Conservation (phyloP, 2,113 vertebrate species). For the Eudyptes chrysolophus region DNA sequence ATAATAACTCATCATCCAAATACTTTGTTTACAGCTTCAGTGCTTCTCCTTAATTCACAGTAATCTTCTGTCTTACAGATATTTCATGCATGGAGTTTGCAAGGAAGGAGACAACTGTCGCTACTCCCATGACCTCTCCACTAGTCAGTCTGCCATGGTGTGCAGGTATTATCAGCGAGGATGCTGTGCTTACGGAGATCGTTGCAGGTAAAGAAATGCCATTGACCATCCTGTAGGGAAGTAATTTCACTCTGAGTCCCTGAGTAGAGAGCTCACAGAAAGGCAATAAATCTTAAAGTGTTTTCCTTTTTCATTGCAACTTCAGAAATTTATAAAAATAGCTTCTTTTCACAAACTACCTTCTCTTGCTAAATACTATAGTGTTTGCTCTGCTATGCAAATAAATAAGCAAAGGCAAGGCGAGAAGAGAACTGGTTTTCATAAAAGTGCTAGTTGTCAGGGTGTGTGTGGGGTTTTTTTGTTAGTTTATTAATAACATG, state of each 20-base stretch:
- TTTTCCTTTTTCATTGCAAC: background rate
- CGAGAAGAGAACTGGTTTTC: background rate
- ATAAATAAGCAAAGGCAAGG: background rate
- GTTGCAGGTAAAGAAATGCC: constrained; percentile 86
- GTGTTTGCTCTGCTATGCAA: background rate
- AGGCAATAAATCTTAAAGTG: too few relatives aligned
- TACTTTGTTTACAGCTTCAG: background rate
- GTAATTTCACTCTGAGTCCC: background rate
- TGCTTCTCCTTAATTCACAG: background rate
- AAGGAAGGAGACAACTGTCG: constrained; percentile 98
- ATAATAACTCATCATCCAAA: background rate
- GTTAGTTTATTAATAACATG: background rate
- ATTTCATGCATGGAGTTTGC: constrained; percentile 98
- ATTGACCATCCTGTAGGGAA: background rate
- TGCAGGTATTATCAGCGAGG: constrained; percentile 98
- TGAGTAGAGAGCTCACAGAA: background rate
- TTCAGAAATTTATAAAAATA: background rate
- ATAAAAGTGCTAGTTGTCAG: background rate
- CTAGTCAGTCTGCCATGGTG: constrained; percentile 86
- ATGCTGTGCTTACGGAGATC: constrained; percentile 93
- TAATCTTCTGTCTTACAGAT: constrained; percentile 75
- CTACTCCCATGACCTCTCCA: constrained; percentile 92
- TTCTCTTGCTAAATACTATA: background rate
- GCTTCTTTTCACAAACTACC: background rate
- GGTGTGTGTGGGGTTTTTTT: accelerated